Evolutionary conservation across 1,140 invertebrate genomes (phyloP).

Genomic region (Diachasmimorpha longicaudata): DNA sequence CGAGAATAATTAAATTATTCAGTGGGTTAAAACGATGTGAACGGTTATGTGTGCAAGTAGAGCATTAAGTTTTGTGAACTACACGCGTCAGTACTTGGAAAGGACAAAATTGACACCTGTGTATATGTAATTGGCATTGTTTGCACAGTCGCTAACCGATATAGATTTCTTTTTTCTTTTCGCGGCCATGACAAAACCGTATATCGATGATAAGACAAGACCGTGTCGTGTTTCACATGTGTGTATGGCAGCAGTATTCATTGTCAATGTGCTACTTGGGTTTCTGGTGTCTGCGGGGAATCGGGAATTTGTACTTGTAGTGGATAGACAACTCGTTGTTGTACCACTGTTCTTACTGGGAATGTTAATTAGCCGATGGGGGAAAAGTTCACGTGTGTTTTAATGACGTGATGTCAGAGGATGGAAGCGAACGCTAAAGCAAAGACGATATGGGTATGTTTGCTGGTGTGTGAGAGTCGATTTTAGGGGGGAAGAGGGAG

Average conservation of each 20-base stretch:
- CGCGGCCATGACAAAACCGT: constrained; percentile 25
- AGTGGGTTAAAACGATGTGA: not conserved
- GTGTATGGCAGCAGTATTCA: constrained; percentile 25
- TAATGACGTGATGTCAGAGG: constrained; percentile 26
- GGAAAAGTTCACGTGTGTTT: constrained; percentile 32
- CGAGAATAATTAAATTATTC: not conserved
- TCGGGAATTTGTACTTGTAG: not conserved
- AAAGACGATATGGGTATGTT: not conserved
- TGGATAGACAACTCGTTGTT: not conserved
- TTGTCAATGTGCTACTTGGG: not conserved
- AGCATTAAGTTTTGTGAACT: not conserved
- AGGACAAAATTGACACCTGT: constrained; percentile 46
- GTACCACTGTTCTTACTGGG: constrained; percentile 22
- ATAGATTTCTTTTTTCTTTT: constrained; percentile 15
- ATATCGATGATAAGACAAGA: constrained; percentile 39
- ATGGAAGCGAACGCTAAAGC: constrained; percentile 2
- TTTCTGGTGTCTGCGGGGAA: not conserved
- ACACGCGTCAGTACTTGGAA: not conserved
- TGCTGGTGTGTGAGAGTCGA: not conserved
- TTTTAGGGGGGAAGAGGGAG: too few species aligned
- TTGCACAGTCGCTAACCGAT: constrained; percentile 47
- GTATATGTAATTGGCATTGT: constrained; percentile 57
- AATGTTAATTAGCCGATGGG: constrained; percentile 52
- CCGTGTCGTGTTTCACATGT: not conserved
- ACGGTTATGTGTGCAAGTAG: not conserved